Conservation (phyloP, 2,888 invertebrate genomes). For the Scaeva pyrastri region DNA sequence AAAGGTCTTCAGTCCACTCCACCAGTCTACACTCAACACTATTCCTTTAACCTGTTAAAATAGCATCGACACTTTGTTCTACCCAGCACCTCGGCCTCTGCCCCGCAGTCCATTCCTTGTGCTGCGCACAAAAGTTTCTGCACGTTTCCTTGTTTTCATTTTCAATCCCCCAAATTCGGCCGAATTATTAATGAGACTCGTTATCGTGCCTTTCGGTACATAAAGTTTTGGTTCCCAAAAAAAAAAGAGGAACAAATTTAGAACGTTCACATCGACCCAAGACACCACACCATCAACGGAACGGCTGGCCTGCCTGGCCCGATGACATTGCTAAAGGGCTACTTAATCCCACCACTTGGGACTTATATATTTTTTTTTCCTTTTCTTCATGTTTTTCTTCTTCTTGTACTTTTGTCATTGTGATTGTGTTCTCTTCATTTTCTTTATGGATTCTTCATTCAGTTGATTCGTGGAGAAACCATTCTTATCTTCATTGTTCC, state of each 20-base stretch:
- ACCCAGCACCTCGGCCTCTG: too few relatives aligned
- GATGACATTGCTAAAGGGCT: conserved; percentile 53
- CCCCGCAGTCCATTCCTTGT: background rate
- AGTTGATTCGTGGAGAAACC: conserved; percentile 48
- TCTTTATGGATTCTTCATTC: conserved; percentile 66
- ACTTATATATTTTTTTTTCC: background rate
- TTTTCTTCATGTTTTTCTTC: background rate
- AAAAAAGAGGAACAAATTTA: conserved; percentile 10
- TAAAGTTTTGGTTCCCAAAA: conserved; percentile 79
- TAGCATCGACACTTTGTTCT: conserved; percentile 43
- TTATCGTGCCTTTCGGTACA: conserved; percentile 83
- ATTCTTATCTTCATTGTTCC: conserved; percentile 74
- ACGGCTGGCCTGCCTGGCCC: conserved; percentile 4
- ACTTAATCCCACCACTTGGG: conserved; percentile 49
- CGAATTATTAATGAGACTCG: conserved; percentile 83
- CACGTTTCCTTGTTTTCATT: conserved; percentile 23
- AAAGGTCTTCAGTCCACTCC: too few relatives aligned
- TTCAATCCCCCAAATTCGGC: conserved; percentile 36
- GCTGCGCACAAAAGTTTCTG: conserved; percentile 37
- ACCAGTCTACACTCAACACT: background rate
- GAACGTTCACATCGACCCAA: conserved; percentile 1
- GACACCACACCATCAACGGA: too few relatives aligned
- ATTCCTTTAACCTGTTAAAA: conserved; percentile 55
- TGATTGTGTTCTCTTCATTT: conserved; percentile 62
- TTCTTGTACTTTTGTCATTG: conserved; percentile 55